phyloP scores from a whole-genome alignment of 1,140 invertebrate genomes.

The Philotrypesis tridentata region DNA sequence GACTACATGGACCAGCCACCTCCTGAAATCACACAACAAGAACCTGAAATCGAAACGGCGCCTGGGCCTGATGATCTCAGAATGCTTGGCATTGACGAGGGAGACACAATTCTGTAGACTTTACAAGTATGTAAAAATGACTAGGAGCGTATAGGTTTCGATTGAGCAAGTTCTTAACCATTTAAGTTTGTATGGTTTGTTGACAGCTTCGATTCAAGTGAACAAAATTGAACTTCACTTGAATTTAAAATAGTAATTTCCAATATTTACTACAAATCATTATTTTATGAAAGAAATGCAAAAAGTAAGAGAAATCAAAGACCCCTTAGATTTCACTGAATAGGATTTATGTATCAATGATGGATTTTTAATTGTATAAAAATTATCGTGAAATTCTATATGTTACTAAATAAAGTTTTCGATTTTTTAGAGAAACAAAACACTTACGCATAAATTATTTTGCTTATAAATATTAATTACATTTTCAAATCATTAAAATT shows the following conservation, averaged over 20 bases:
- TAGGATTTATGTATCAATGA: background rate
- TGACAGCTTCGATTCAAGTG: too few species aligned
- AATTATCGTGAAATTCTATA: background rate
- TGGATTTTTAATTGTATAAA: background rate
- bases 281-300: background rate
- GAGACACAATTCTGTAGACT: constrained; percentile 70
- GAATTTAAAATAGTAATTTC: background rate
- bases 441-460: background rate
- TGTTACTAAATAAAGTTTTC: background rate
- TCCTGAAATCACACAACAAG: constrained; percentile 69
- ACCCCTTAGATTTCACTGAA: too few species aligned
- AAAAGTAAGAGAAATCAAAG: background rate
- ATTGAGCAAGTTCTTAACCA: background rate
- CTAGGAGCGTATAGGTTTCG: background rate
- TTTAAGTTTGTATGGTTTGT: too few species aligned
- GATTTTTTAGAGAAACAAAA: too few species aligned
- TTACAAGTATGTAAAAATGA: background rate
- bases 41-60: constrained; percentile 66
- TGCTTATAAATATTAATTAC: background rate
- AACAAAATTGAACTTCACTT: background rate
- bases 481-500: background rate
- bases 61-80: constrained; percentile 70
- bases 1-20: constrained; percentile 73
- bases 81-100: constrained; percentile 73
- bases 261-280: background rate